Percentiles rank a stretch among this genome's conserved stretches.
phyloP scores from a whole-genome alignment of 2,888 invertebrate genomes.

The Dryococelus australis region DNA sequence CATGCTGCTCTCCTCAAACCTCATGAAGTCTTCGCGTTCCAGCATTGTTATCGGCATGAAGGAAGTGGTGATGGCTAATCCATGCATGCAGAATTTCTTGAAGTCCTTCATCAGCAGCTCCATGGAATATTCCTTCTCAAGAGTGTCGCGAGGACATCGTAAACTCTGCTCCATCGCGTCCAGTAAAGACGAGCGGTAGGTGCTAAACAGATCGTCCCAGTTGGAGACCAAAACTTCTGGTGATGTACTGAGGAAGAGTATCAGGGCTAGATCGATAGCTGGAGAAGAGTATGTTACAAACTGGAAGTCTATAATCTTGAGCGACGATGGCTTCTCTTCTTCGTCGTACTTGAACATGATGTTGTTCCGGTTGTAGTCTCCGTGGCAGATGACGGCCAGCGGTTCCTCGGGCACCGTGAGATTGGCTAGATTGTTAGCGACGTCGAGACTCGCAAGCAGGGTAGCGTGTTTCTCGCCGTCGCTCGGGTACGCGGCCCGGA shows the following conservation, averaged over 20 bases:
- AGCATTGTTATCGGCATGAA: too few species aligned
- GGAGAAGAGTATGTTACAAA: constrained; percentile 53
- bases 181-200: constrained; percentile 48
- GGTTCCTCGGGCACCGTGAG: constrained; percentile 37
- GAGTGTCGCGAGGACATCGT: background rate
- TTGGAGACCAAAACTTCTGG: constrained; percentile 50
- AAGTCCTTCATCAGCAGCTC: background rate
- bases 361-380: constrained; percentile 58
- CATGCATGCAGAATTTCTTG: too few species aligned
- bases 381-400: constrained; percentile 54
- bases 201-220: constrained; percentile 50
- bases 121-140: constrained; percentile 6
- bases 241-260: constrained; percentile 55
- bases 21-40: too few species aligned
- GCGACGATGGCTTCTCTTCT: constrained; percentile 43
- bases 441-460: background rate
- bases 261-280: constrained; percentile 55
- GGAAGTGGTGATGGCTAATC: too few species aligned
- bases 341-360: constrained; percentile 55
- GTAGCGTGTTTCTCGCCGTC: background rate
- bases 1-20: too few species aligned
- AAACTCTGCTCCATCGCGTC: constrained; percentile 26
- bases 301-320: constrained; percentile 46
- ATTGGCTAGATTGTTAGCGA: background rate
- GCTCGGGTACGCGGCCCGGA: background rate